A percentile compares a stretch with the other conserved stretches of the same genome.
These are phyloP conservation scores for Encarsia formosa DNA, from an alignment of 2,888 invertebrate genomes.

Conservation along the genomic window DNA sequence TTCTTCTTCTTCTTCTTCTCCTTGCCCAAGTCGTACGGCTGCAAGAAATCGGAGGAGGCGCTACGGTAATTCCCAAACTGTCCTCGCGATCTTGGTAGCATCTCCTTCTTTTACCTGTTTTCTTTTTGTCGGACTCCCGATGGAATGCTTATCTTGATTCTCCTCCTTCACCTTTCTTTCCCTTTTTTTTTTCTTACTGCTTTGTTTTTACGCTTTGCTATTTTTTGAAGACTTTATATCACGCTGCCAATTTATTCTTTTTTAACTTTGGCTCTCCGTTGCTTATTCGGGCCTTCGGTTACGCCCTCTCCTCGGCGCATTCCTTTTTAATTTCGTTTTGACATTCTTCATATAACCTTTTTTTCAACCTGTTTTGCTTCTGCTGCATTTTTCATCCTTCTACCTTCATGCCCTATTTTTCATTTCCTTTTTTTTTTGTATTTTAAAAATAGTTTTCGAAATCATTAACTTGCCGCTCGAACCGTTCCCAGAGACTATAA, in stretches of 20 bases:
- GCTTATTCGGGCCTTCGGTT: constrained; percentile 1
- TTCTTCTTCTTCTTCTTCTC: too few relatives aligned
- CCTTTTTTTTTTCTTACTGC: constrained; percentile 8
- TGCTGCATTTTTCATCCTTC: not conserved
- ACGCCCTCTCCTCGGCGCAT: not conserved
- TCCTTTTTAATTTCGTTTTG: not conserved
- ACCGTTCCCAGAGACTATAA: too few relatives aligned
- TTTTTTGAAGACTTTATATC: not conserved
- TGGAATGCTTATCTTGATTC: constrained; percentile 7
- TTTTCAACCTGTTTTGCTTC: not conserved
- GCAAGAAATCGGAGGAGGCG: constrained; percentile 22
- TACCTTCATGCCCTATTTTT: not conserved
- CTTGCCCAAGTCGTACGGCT: constrained; percentile 3
- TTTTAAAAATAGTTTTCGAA: not conserved
- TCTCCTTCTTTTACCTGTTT: constrained; percentile 1
- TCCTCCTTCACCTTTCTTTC: not conserved
- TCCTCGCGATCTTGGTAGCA: constrained; percentile 15
- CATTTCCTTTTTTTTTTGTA: not conserved
- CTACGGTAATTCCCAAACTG: constrained; percentile 27
- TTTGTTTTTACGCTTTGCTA: constrained; percentile 21
- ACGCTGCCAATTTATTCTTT: not conserved
- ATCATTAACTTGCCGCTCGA: too few relatives aligned
- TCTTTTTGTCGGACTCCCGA: constrained; percentile 3
- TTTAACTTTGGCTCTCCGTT: not conserved
- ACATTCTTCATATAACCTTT: constrained; percentile 7